A percentile compares a stretch with the other conserved stretches of the same genome.
These are phyloP conservation scores for Lasioglossum marginatum DNA, from an alignment of 2,888 invertebrate genomes.

Conservation along the genomic window DNA sequence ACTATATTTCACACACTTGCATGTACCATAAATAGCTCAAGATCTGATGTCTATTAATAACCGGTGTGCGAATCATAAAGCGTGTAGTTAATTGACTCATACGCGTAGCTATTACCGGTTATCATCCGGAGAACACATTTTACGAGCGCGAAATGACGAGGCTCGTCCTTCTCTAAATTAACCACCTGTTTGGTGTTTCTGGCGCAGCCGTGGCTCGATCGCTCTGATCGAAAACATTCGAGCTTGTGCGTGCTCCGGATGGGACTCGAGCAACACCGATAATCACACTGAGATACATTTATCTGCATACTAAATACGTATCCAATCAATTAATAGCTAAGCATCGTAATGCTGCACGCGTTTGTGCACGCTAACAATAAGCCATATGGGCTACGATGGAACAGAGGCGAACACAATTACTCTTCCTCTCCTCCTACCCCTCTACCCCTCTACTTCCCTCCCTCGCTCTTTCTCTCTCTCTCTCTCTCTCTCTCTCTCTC, in stretches of 20 bases:
- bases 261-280: slow-evolving; percentile 33
- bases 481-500: neutral
- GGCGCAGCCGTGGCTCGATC: slow-evolving; percentile 5
- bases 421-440: neutral
- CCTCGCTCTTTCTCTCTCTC: too few relatives aligned
- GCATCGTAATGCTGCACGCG: slow-evolving; percentile 65
- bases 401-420: neutral
- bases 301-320: slow-evolving; percentile 67
- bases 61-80: neutral
- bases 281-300: slow-evolving; percentile 60
- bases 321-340: slow-evolving; percentile 72
- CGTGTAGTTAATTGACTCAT: slow-evolving; percentile 26
- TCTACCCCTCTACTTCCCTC: too few relatives aligned
- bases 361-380: slow-evolving; percentile 59
- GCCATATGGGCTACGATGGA: slow-evolving; percentile 64
- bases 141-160: neutral
- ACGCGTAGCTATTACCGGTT: neutral
- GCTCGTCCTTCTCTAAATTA: slow-evolving; percentile 29
- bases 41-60: neutral
- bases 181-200: slow-evolving; percentile 45
- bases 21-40: neutral
- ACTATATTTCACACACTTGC: neutral
- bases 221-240: slow-evolving; percentile 18
- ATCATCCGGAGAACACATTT: neutral
- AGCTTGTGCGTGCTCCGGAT: slow-evolving; percentile 18